Evolutionary conservation across 2,888 invertebrate genomes (phyloP).

Genomic region (Spicauda simplicius): DNA sequence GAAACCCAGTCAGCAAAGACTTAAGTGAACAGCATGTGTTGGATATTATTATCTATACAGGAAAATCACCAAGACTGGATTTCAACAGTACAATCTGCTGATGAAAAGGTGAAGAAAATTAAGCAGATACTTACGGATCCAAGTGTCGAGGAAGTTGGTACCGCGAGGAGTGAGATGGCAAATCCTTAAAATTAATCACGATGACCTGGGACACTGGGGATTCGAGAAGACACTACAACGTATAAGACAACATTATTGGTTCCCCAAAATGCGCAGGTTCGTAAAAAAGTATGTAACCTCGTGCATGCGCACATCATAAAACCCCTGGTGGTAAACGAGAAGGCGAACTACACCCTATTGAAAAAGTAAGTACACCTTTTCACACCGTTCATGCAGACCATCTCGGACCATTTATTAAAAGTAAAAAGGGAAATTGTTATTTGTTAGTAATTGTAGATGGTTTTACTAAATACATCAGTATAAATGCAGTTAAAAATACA

Average conservation of each 20-base stretch:
- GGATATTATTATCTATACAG: too few relatives aligned
- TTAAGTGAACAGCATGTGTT: too few relatives aligned
- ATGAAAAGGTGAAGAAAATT: not conserved
- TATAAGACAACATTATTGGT: too few relatives aligned
- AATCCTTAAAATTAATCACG: too few relatives aligned
- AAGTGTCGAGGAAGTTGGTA: too few relatives aligned
- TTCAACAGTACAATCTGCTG: not conserved
- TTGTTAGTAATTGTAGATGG: constrained; percentile 2
- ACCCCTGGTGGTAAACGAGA: not conserved
- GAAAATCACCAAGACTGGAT: constrained; percentile 6
- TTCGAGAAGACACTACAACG: too few relatives aligned
- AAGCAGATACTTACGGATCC: not conserved
- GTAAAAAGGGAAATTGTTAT: constrained; percentile 1
- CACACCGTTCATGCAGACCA: constrained; percentile 1
- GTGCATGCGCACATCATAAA: constrained; percentile 10
- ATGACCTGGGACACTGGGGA: too few relatives aligned
- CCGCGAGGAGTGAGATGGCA: too few relatives aligned
- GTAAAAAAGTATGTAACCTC: constrained; percentile 7
- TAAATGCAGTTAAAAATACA: not conserved
- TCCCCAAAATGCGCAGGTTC: too few relatives aligned
- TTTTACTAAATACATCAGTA: not conserved
- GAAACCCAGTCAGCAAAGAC: not conserved
- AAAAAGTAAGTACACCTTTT: not conserved
- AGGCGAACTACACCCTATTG: constrained; percentile 1
- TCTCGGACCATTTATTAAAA: not conserved